Conservation (phyloP, 2,797 vertebrate genomes). For the Diglossa cyanea region DNA sequence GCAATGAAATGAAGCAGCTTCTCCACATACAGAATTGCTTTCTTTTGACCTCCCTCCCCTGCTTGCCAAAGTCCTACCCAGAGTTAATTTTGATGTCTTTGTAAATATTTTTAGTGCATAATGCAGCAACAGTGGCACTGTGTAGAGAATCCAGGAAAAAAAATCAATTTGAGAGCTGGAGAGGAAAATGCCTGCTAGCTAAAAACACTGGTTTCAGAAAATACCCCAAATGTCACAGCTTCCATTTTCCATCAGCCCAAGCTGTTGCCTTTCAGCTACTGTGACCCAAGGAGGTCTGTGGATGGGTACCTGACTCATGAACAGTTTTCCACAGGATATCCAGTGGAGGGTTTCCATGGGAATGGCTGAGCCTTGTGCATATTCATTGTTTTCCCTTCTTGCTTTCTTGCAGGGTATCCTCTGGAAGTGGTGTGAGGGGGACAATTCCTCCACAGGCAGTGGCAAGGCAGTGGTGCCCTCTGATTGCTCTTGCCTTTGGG, state of each 20-base stretch:
- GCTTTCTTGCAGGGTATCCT: background rate
- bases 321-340: background rate
- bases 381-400: background rate
- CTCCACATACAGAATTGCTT: background rate
- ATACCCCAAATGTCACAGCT: background rate
- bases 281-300: background rate
- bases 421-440: background rate
- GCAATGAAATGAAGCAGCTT: background rate
- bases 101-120: background rate
- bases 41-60: background rate
- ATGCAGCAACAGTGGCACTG: background rate
- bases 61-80: background rate
- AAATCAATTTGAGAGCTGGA: background rate
- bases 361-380: background rate
- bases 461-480: background rate
- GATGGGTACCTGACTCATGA: background rate
- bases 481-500: background rate
- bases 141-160: background rate
- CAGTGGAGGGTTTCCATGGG: accelerated
- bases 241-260: background rate
- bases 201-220: constrained; percentile 3
- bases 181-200: background rate
- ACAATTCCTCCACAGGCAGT: accelerated
- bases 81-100: background rate
- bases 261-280: background rate